Percentiles rank a stretch among this genome's conserved stretches.
Conservation (phyloP, 2,797 vertebrate species). For the Chelmon rostratus region DNA sequence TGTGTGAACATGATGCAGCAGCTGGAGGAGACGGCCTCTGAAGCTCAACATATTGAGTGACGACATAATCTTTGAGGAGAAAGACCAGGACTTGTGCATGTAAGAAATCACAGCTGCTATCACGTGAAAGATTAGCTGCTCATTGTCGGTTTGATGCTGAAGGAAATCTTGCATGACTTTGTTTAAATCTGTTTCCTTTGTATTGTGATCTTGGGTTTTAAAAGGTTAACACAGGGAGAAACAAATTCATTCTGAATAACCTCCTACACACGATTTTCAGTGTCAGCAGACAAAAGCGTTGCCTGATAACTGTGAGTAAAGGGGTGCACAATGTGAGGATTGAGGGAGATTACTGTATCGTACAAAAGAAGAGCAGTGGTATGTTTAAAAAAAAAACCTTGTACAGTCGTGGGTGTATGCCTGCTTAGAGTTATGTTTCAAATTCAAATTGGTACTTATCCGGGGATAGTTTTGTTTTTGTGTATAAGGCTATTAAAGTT, state of each 20-base stretch:
- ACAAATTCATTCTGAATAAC: slow-evolving; percentile 47
- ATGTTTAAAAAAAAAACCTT: slow-evolving; percentile 31
- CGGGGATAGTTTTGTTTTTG: slow-evolving; percentile 54
- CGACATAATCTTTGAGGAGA: not conserved
- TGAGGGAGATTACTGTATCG: slow-evolving; percentile 55
- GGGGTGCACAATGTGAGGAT: slow-evolving; percentile 44
- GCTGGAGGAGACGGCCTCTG: not conserved
- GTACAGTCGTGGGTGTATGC: slow-evolving; percentile 25
- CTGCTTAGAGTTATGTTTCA: slow-evolving; percentile 43
- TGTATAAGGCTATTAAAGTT: slow-evolving; percentile 51
- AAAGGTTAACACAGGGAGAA: slow-evolving; percentile 42
- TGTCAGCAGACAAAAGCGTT: slow-evolving; percentile 45
- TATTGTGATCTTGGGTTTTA: slow-evolving; percentile 22
- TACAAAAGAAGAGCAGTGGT: slow-evolving; percentile 39
- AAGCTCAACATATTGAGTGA: not conserved
- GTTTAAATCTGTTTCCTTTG: slow-evolving; percentile 19
- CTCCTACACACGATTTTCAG: slow-evolving; percentile 36
- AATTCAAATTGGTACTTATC: slow-evolving; percentile 47
- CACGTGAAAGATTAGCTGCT: slow-evolving; percentile 30
- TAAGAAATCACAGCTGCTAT: slow-evolving; percentile 21
- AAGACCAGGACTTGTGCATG: not conserved
- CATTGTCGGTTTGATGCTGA: slow-evolving; percentile 7
- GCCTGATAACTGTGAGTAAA: slow-evolving; percentile 32
- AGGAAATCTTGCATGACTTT: slow-evolving; percentile 33
- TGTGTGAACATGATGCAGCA: not conserved